Evolutionary conservation across 2,113 vertebrate genomes (phyloP).

Genomic region (Hyperoodon ampullatus): DNA sequence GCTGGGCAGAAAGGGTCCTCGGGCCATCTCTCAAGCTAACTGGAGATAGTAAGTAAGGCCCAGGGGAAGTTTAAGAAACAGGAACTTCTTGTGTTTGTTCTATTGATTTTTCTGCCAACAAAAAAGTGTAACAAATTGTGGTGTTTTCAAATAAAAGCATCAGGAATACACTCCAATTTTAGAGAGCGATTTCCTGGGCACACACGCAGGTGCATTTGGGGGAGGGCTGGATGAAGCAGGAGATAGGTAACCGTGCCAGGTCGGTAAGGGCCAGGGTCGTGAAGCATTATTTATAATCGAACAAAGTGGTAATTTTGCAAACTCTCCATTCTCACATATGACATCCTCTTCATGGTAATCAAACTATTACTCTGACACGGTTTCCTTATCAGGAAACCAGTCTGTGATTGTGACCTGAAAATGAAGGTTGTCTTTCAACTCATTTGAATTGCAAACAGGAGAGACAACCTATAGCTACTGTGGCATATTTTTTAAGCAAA

Average conservation of each 20-base stretch:
- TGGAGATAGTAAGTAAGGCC: constrained; percentile 31
- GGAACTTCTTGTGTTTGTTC: constrained; percentile 69
- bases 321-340: constrained; percentile 74
- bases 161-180: not conserved
- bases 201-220: not conserved
- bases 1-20: rapidly evolving
- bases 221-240: not conserved
- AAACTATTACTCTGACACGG: constrained; percentile 83
- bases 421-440: constrained; percentile 83
- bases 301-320: constrained; percentile 74
- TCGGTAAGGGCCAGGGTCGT: not conserved
- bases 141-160: not conserved
- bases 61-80: constrained; percentile 52
- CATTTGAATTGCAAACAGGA: constrained; percentile 85
- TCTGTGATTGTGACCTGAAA: constrained; percentile 84
- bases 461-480: constrained; percentile 83
- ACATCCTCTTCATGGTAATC: constrained; percentile 76
- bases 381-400: constrained; percentile 82
- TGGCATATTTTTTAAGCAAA: constrained; percentile 83
- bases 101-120: constrained; percentile 69
- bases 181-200: rapidly evolving
- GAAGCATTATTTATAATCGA: constrained; percentile 71
- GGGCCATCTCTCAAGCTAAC: constrained; percentile 40
- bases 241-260: not conserved
- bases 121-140: not conserved